Evolutionary conservation across 2,797 vertebrate genomes (phyloP), one percentile per base, ranked within the genome.

Genomic region (Enoplosus armatus): DNA sequence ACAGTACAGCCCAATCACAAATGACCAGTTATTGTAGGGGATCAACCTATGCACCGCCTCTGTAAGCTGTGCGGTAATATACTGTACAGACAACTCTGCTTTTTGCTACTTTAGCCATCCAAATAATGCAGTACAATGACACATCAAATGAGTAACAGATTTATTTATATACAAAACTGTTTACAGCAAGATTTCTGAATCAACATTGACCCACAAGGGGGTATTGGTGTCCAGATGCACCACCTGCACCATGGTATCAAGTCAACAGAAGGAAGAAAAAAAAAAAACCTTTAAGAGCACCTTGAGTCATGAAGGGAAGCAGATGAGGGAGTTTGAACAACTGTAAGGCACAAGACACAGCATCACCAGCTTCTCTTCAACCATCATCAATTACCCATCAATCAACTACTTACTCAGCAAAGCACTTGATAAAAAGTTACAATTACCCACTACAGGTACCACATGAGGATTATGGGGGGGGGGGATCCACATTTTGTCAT

Each of bases 161-260:
- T 94, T 94, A 93, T 95, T 95, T 94, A 95, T 94, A 91, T 95
- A 95, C 95, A 95, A 94, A 94, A 95, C 92, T 92, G 93, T 95
- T 95, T 95, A 95, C 95, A 95, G 94, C 95, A 94, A 93, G 81
- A 91, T 93, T 90, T 94, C 85, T 92, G 87, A 90, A 92, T 93
- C 56, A 91, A 92, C 89, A 77, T 82, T 87, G 87, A 93, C 87
- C 87, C 76, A 84, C 69, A 59, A 76, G 80, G 87, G 84, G 72
- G 78, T 82, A 84, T 75, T 76, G 80, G 85, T 85, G 81, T 86
- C 80, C 65, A 84, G 84, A 83, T 91, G 84, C 68, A 91, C 65
- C 80, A 75, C 79, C 79, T 89, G 75, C 87, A 86, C 84, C 75
- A 83, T 73, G 64, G 84, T 87, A 86, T 93, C 92, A 92, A 90